Conservation (phyloP, 1,140 invertebrate species). For the Apis cerana region DNA sequence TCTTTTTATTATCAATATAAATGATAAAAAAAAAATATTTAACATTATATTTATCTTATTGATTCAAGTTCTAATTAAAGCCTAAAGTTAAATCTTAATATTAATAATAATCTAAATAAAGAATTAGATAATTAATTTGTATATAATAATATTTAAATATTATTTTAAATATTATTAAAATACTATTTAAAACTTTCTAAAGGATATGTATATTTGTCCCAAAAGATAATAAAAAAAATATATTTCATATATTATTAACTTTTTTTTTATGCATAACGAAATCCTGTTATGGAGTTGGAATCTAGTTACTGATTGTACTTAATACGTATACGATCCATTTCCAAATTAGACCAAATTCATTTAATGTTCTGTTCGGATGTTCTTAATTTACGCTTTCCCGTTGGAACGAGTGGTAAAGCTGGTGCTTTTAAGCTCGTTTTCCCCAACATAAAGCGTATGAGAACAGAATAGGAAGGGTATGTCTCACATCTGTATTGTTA, state of each 20-base stretch:
- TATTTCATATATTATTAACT: background rate
- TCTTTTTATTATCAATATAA: background rate
- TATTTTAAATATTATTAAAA: background rate
- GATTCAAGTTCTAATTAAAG: background rate
- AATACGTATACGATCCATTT: background rate
- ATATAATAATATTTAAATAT: background rate
- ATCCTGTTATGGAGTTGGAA: no score
- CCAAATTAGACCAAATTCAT: background rate
- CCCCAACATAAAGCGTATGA: constrained; percentile 49
- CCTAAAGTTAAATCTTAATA: background rate
- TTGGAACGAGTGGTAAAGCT: constrained; percentile 33
- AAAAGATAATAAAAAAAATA: background rate
- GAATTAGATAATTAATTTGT: no score
- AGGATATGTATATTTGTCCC: background rate
- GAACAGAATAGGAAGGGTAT: constrained; percentile 23
- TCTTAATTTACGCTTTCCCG: constrained; percentile 51
- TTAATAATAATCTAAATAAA: background rate
- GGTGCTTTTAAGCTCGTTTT: constrained; percentile 58
- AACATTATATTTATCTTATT: background rate
- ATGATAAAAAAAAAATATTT: background rate
- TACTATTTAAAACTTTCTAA: background rate
- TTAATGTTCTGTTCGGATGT: constrained; percentile 23
- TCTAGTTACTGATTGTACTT: no score
- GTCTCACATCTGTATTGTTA: constrained; percentile 64
- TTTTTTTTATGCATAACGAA: background rate